Evolutionary conservation across 2,113 vertebrate genomes (phyloP).

Genomic region (Passerina amoena): DNA sequence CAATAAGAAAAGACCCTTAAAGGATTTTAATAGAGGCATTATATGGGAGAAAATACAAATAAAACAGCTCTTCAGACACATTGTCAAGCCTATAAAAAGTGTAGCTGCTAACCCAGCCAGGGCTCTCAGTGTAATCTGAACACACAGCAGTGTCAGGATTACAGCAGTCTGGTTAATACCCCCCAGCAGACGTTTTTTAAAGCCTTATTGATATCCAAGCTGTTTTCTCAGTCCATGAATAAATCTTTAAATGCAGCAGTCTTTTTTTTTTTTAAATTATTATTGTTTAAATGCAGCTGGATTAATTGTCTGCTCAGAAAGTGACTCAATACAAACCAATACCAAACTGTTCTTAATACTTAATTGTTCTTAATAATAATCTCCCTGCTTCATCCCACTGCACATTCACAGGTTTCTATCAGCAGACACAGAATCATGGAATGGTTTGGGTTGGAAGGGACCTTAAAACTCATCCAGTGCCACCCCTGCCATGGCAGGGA

Average conservation of each 20-base stretch:
- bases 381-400: background rate
- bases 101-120: background rate
- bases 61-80: background rate
- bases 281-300: background rate
- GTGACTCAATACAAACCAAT: conserved; percentile 40
- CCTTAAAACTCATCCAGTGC: rapidly evolving
- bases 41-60: background rate
- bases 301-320: conserved; percentile 67
- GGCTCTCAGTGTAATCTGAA: background rate
- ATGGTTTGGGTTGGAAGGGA: background rate
- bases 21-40: background rate
- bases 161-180: background rate
- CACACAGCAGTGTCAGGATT: background rate
- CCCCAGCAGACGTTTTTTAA: background rate
- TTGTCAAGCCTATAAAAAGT: background rate
- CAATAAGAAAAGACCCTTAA: background rate
- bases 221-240: background rate
- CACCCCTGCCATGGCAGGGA: background rate
- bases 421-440: rapidly evolving
- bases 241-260: background rate
- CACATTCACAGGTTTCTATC: background rate
- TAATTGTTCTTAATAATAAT: conserved; percentile 38
- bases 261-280: background rate
- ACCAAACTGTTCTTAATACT: conserved; percentile 52
- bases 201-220: background rate